Evolutionary conservation across 2,797 vertebrate species (phyloP), one percentile per base, ranked within the genome.

Genomic region (Syngnathus rostellatus): DNA sequence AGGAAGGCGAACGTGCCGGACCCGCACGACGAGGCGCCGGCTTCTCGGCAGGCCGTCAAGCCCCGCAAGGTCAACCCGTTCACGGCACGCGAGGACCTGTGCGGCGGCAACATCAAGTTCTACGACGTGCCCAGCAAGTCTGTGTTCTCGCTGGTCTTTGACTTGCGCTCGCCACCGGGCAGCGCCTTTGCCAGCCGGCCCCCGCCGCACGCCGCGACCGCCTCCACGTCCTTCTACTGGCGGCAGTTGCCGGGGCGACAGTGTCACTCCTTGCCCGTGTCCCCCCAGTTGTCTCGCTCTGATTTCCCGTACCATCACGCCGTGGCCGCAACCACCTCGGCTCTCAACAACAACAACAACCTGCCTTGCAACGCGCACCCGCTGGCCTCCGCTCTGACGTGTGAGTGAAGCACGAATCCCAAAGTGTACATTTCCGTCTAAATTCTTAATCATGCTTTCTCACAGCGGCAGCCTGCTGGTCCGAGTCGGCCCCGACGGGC

Each of bases 111-210:
- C 84, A 91, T 97, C 72, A 99, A 99, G 84, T 96, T 99, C 76
- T 98, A 88, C 68, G 97, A 97, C 74, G 86, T 95, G 75, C 97
- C 96, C 72, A 99, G 96, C 90, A 96, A 96, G 83, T 98, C 96
- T 0, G 95, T 98, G 72, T 96, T 99, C 83, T 97, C 95, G 16
- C 90, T 98, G 0, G 93, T 98, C 84, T 99, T 99, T 66, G 95
- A 98, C 85, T 85, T 98, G 67, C 92, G 93, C 76, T 96, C 96
- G 1, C 94, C 94, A 23, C 91, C 92, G n/a, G 88, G 92, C 2
- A 89, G 88, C 16, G 76, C 68, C 54, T 91, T 88, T 78, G 77
- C 83, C 25, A 86, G 80, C 72, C 86, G 80, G 63, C 65, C 78
- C 1, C 62, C 83, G 1, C 40, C 74, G 8, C 65, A 69, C 0